Evolutionary conservation across 53 echinoderm and acorn worm species (phyloP).

Genomic region (Apostichopus leukothele): DNA sequence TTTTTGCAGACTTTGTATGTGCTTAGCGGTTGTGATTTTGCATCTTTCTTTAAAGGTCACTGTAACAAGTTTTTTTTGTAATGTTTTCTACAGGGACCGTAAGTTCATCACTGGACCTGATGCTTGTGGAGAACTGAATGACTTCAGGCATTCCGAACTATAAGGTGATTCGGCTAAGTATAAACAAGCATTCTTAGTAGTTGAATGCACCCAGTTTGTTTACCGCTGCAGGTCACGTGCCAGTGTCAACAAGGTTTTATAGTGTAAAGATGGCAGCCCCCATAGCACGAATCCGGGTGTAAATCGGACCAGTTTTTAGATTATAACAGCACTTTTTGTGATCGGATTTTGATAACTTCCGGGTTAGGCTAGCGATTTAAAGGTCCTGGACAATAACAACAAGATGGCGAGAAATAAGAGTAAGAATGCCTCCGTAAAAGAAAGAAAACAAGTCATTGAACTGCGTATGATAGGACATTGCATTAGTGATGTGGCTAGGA

Average conservation of each 20-base stretch:
- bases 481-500: conserved; percentile 4
- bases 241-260: neutral
- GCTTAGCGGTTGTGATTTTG: conserved; percentile 37
- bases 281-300: neutral
- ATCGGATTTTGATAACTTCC: neutral
- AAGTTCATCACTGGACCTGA: no score
- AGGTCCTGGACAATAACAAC: conserved; percentile 13
- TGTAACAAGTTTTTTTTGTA: neutral
- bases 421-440: conserved; percentile 39
- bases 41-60: conserved; percentile 41
- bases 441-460: conserved; percentile 30
- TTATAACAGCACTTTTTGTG: neutral
- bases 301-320: neutral
- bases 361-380: neutral
- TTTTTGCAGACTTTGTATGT: conserved; percentile 31
- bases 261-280: conserved; percentile 1
- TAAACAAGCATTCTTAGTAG: no score
- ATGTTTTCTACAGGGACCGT: no score
- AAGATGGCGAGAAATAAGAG: conserved; percentile 36
- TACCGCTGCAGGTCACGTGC: neutral
- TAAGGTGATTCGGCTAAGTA: no score
- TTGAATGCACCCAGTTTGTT: no score
- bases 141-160: no score
- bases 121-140: no score
- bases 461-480: conserved; percentile 11